Conservation (phyloP, 2,797 vertebrate genomes). For the Gadopsis bispinosus region DNA sequence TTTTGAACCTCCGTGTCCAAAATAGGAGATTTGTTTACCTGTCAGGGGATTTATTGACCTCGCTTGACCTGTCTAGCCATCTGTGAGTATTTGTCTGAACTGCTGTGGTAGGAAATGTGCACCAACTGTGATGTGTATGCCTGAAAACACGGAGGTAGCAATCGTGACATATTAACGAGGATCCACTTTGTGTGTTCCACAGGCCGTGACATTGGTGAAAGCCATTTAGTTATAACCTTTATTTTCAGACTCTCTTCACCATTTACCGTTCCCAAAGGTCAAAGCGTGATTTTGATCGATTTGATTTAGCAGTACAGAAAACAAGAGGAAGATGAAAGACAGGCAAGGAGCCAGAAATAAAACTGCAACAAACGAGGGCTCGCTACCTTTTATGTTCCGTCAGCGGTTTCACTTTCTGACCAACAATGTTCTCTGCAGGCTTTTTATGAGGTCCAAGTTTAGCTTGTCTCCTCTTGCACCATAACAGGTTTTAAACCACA, state of each 20-base stretch:
- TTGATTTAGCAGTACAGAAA: not conserved
- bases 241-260: not conserved
- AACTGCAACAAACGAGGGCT: not conserved
- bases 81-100: not conserved
- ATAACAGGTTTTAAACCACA: not conserved
- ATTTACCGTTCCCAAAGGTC: not conserved
- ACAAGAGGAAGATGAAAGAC: not conserved
- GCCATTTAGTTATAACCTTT: not conserved
- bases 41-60: not conserved
- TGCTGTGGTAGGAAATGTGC: not conserved
- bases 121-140: not conserved
- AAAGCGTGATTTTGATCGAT: not conserved
- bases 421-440: not conserved
- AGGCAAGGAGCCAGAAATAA: not conserved
- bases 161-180: not conserved
- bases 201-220: not conserved
- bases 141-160: not conserved
- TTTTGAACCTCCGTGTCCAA: no score
- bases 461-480: not conserved
- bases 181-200: no score
- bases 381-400: not conserved
- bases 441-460: slow-evolving; percentile 1
- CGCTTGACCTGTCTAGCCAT: not conserved
- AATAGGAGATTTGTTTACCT: no score
- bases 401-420: slow-evolving; percentile 2